Percentiles rank a stretch among this genome's conserved stretches.
phyloP scores from a whole-genome alignment of 2,113 vertebrate species.

The Nycticryphes semicollaris region DNA sequence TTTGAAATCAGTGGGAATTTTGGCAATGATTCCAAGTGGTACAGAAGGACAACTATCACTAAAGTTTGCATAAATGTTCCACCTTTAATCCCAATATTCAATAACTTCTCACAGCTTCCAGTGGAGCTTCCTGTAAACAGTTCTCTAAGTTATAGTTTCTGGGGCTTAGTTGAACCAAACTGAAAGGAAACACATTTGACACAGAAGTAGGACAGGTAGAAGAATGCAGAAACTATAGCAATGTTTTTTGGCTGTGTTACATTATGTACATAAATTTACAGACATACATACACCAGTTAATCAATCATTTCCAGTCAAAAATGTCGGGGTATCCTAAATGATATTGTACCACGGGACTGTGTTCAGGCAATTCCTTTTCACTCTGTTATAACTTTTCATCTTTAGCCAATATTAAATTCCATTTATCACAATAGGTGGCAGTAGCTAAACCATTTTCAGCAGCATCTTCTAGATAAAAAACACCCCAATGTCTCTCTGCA shows the following conservation, averaged over 20 bases:
- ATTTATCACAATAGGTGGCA: slow-evolving; percentile 66
- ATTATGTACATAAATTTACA: slow-evolving; percentile 27
- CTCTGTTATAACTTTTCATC: slow-evolving; percentile 53
- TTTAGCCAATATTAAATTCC: slow-evolving; percentile 45
- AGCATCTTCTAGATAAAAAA: slow-evolving; percentile 50
- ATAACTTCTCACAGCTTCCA: not conserved
- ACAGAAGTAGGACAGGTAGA: not conserved
- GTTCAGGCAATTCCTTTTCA: slow-evolving; percentile 49
- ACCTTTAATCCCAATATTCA: not conserved
- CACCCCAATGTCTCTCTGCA: slow-evolving; percentile 38
- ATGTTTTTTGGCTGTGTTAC: not conserved
- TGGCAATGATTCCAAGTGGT: not conserved
- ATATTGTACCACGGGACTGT: not conserved
- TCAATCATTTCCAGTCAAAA: slow-evolving; percentile 29
- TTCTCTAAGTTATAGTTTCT: not conserved
- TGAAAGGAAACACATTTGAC: not conserved
- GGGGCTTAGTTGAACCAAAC: not conserved
- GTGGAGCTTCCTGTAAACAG: not conserved
- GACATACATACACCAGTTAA: not conserved
- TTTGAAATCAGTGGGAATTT: not conserved
- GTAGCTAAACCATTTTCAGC: slow-evolving; percentile 44
- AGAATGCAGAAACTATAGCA: not conserved
- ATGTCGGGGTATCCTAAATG: slow-evolving; percentile 10
- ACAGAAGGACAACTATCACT: not conserved
- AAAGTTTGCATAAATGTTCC: not conserved